Evolutionary conservation across 2,888 invertebrate genomes (phyloP).

Genomic region (Catocala fraxini): DNA sequence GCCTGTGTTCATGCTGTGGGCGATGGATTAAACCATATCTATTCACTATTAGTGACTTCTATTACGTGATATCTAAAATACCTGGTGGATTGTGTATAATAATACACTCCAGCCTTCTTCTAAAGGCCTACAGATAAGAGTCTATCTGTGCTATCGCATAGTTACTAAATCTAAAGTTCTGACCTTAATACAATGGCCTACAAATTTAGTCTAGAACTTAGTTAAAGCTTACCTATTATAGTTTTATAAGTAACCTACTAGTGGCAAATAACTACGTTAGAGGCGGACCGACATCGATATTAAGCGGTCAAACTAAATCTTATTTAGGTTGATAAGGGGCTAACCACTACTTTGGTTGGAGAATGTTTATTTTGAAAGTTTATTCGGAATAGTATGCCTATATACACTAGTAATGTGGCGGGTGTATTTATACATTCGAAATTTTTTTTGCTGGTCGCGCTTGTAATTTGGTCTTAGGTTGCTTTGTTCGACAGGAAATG

Average conservation of each 20-base stretch:
- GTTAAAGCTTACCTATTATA: conserved; percentile 7
- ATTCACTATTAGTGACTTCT: too few relatives aligned
- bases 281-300: conserved; percentile 13
- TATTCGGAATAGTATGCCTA: conserved; percentile 12
- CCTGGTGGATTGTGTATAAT: too few relatives aligned
- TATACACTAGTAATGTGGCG: conserved; percentile 10
- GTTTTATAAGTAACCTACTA: conserved; percentile 28
- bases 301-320: conserved; percentile 21
- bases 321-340: conserved; percentile 22
- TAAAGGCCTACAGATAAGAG: too few relatives aligned
- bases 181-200: too few relatives aligned
- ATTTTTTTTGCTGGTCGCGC: conserved; percentile 5
- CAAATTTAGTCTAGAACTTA: too few relatives aligned
- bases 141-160: too few relatives aligned
- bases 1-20: too few relatives aligned
- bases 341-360: conserved; percentile 6
- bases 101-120: too few relatives aligned
- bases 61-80: too few relatives aligned
- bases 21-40: too few relatives aligned
- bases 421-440: conserved; percentile 12
- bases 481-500: conserved; percentile 1
- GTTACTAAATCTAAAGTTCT: too few relatives aligned
- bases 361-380: conserved; percentile 19
- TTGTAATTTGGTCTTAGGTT: background rate
- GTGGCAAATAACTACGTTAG: conserved; percentile 23